These are phyloP conservation scores for Neosilurus mollespiculum DNA, from an alignment of 2,797 vertebrate species.

Conservation along the genomic window DNA sequence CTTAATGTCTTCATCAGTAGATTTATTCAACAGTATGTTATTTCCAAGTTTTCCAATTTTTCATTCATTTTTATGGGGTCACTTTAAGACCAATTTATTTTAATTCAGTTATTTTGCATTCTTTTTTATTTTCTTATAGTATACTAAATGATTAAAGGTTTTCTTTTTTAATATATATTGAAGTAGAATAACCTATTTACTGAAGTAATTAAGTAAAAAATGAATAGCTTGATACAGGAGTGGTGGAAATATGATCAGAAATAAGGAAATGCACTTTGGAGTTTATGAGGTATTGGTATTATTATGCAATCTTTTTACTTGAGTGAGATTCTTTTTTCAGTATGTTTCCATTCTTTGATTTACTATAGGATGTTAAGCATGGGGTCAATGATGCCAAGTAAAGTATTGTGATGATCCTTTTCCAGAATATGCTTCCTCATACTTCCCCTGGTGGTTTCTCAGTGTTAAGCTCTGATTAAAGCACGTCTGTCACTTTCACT, in stretches of 20 bases:
- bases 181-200: slow-evolving; percentile 20
- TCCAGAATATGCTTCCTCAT: slow-evolving; percentile 36
- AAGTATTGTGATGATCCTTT: slow-evolving; percentile 32
- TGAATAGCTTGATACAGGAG: slow-evolving; percentile 5
- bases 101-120: neutral
- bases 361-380: slow-evolving; percentile 32
- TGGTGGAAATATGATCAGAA: neutral
- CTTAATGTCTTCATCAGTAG: neutral
- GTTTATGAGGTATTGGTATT: slow-evolving; percentile 52
- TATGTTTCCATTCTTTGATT: slow-evolving; percentile 29
- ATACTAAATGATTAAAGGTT: neutral
- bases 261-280: slow-evolving; percentile 55
- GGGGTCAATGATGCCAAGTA: slow-evolving; percentile 39
- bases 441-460: slow-evolving; percentile 21
- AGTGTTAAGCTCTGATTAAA: slow-evolving; percentile 34
- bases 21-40: slow-evolving; percentile 30
- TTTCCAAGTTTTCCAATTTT: slow-evolving; percentile 16
- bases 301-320: slow-evolving; percentile 59
- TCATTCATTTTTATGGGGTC: slow-evolving; percentile 37
- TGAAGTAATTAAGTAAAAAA: slow-evolving; percentile 12
- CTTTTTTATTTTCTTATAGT: slow-evolving; percentile 12
- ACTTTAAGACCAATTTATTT: slow-evolving; percentile 12
- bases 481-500: slow-evolving; percentile 35
- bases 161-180: neutral
- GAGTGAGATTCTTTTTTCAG: slow-evolving; percentile 30